A percentile compares a stretch with the other conserved stretches of the same genome.
phyloP scores from a whole-genome alignment of 2,888 invertebrate species.

The Acronicta psi region DNA sequence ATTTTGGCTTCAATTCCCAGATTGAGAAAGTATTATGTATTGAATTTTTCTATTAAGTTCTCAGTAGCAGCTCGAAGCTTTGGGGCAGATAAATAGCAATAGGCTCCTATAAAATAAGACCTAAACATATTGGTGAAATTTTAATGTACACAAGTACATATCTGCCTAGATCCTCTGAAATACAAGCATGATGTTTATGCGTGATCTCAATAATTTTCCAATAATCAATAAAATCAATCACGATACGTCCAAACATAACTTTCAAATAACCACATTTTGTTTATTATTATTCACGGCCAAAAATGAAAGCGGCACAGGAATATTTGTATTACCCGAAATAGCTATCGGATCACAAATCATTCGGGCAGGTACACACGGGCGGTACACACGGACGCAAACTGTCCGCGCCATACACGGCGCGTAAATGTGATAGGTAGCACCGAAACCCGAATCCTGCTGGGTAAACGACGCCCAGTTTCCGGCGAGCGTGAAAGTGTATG shows the following conservation, averaged over 20 bases:
- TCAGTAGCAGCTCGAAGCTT: too few relatives aligned
- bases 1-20: too few relatives aligned
- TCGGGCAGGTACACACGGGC: slow-evolving; percentile 70
- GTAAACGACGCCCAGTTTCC: slow-evolving; percentile 68
- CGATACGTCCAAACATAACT: slow-evolving; percentile 74
- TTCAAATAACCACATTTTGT: slow-evolving; percentile 76
- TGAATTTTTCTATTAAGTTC: too few relatives aligned
- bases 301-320: slow-evolving; percentile 81
- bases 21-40: too few relatives aligned
- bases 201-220: slow-evolving; percentile 60
- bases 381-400: slow-evolving; percentile 40
- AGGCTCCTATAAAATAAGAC: too few relatives aligned
- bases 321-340: slow-evolving; percentile 84
- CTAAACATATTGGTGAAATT: too few relatives aligned
- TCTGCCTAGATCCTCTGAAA: not conserved
- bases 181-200: not conserved
- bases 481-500: slow-evolving; percentile 63
- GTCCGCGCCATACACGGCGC: slow-evolving; percentile 52
- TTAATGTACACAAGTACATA: not conserved
- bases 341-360: slow-evolving; percentile 83
- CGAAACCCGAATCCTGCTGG: slow-evolving; percentile 76
- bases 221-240: slow-evolving; percentile 79
- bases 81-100: too few relatives aligned
- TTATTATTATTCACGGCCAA: slow-evolving; percentile 77
- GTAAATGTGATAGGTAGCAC: slow-evolving; percentile 60